Conservation (phyloP, 2,888 invertebrate species). For the Drosophila basisetae region DNA sequence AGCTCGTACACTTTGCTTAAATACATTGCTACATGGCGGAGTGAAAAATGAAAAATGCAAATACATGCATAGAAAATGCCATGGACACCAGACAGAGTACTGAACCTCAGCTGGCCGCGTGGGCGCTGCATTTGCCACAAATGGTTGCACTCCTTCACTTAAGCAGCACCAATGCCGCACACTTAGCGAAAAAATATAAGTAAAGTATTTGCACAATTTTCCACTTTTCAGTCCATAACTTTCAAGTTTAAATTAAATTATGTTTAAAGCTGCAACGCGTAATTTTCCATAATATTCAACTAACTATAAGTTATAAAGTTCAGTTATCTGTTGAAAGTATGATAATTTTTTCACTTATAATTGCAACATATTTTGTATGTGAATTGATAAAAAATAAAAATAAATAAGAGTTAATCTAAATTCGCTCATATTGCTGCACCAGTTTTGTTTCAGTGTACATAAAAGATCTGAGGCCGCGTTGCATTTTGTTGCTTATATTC, state of each 20-base stretch:
- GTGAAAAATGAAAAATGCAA: constrained; percentile 57
- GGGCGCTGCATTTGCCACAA: constrained; percentile 57
- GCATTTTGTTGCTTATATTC: constrained; percentile 57
- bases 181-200: constrained; percentile 34
- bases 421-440: background rate
- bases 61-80: constrained; percentile 58
- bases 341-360: too few relatives aligned
- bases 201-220: background rate
- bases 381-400: background rate
- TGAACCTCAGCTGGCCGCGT: constrained; percentile 35
- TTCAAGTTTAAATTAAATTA: background rate
- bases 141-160: constrained; percentile 36
- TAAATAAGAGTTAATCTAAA: background rate
- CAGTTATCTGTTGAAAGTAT: background rate
- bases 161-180: constrained; percentile 28
- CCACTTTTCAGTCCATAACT: background rate
- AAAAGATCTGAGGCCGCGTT: constrained; percentile 7
- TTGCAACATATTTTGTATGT: background rate
- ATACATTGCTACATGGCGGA: constrained; percentile 19
- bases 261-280: background rate
- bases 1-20: constrained; percentile 2
- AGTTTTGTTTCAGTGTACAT: constrained; percentile 31
- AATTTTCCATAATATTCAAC: too few relatives aligned
- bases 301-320: background rate
- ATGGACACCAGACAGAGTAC: constrained; percentile 23